A percentile compares a stretch with the other conserved stretches of the same genome.
phyloP scores from a whole-genome alignment of 2,113 vertebrate species.

The Microcebus jonahi region DNA sequence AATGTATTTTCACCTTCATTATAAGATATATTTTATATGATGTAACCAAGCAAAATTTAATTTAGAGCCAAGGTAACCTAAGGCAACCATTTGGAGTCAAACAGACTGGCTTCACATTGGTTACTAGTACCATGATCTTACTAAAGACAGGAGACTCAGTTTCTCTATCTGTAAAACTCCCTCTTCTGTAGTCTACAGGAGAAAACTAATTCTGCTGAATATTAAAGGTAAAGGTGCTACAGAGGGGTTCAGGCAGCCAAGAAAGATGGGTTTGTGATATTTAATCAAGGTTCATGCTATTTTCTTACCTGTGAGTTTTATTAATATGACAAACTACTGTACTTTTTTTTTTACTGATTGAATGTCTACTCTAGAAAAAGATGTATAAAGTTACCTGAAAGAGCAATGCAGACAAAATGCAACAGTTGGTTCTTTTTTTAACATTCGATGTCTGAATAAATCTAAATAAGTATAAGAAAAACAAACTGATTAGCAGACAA shows the following conservation, averaged over 20 bases:
- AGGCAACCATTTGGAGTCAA: not conserved
- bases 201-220: not conserved
- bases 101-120: not conserved
- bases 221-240: not conserved
- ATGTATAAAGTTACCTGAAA: constrained; percentile 91
- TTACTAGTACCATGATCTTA: no score
- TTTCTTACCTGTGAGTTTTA: not conserved
- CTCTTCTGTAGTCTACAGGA: not conserved
- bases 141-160: not conserved
- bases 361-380: not conserved
- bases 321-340: not conserved
- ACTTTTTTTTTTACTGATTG: not conserved
- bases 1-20: constrained; percentile 14
- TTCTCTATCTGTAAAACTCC: not conserved
- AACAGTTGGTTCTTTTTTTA: constrained; percentile 87
- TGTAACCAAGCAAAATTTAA: not conserved
- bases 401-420: constrained; percentile 92
- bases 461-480: constrained; percentile 81
- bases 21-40: not conserved
- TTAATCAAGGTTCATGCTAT: not conserved
- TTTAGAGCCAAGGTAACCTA: not conserved
- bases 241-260: not conserved
- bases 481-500: not conserved
- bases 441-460: constrained; percentile 88
- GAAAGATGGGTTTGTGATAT: not conserved